Base-by-base conservation (phyloP, 2,888 invertebrate genomes). In the Andrena fulva region DNA sequence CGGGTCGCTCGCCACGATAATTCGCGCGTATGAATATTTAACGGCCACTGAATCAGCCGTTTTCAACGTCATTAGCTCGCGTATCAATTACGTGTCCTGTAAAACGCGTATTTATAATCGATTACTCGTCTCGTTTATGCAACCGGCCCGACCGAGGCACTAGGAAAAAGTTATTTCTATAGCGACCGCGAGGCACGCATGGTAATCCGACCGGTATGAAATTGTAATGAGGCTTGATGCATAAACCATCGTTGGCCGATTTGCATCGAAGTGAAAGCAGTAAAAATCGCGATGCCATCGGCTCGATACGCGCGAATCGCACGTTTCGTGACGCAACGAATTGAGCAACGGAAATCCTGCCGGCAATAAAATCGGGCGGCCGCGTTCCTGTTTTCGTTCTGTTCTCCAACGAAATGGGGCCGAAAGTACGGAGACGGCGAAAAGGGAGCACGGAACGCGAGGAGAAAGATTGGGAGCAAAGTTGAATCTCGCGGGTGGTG, bases 151-250 rank as follows among this genome's bases (percentile, higher is more conserved):
- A 60, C 29, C 29, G 35, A 42, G 54, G 42, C 56, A 56, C 70
- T 64, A 42, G 78, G 52, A 80, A 80, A 78, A 79, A 70, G 64
- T 79, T 77, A 66, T 80, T 80, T 56, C 77, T 10, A 20, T 48
- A 24, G 50, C 56, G 20, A 27, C 59, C 35, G 31, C 16, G n/a
- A 63, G 42, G 42, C 42, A 31, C 72, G 54, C 71, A 64, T 56
- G 48, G 31, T 56, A 72, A 72, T 48, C 42, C 42, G 16, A 20
- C 24, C 62, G 12, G n/a, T 50, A 73, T 73, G 63, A 77, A 77
- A 77, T 72, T 73, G 33, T 73, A 77, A 77, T 73, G 56, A 50
- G 56, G 31, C 12, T 63, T 24, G 62, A 66, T 66, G 56, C 63
- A 75, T 70, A 52, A 70, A 72, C 42, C 71, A 72, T 77, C 59